These are phyloP conservation scores for Anagyrus pseudococci DNA, from an alignment of 2,888 invertebrate species.

Conservation along the genomic window DNA sequence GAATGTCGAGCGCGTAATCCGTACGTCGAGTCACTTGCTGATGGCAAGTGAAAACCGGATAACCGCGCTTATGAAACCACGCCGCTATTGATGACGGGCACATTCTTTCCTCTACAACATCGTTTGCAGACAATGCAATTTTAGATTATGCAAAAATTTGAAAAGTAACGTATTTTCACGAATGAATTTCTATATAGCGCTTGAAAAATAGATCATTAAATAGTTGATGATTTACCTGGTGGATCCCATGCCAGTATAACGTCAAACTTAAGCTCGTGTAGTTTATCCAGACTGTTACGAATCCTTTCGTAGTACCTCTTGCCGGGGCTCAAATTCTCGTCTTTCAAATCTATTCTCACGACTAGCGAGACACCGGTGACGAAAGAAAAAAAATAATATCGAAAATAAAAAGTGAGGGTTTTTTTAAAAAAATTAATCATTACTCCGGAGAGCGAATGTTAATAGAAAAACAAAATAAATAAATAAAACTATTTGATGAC, in stretches of 20 bases:
- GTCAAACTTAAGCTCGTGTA: slow-evolving; percentile 59
- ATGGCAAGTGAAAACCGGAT: slow-evolving; percentile 61
- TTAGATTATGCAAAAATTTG: slow-evolving; percentile 13
- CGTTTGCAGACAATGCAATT: slow-evolving; percentile 2
- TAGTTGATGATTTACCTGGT: slow-evolving; percentile 60
- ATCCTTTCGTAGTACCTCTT: slow-evolving; percentile 63
- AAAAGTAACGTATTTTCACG: not conserved
- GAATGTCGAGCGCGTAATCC: slow-evolving; percentile 60
- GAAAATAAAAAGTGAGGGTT: slow-evolving; percentile 34
- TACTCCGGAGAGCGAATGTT: slow-evolving; percentile 24
- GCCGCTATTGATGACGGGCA: slow-evolving; percentile 70
- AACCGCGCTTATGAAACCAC: slow-evolving; percentile 64
- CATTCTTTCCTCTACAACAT: slow-evolving; percentile 56
- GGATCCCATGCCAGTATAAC: slow-evolving; percentile 66
- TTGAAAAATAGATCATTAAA: too few species aligned
- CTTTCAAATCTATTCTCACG: slow-evolving; percentile 64
- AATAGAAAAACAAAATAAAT: slow-evolving; percentile 37
- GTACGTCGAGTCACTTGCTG: slow-evolving; percentile 56
- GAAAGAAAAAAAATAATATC: slow-evolving; percentile 39
- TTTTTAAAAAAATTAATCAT: slow-evolving; percentile 24
- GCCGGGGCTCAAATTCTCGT: slow-evolving; percentile 60
- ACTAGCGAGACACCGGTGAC: slow-evolving; percentile 56
- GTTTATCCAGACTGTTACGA: slow-evolving; percentile 56
- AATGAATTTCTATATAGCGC: not conserved
- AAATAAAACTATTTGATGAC: not conserved